Evolutionary conservation across 2,797 vertebrate species (phyloP), one percentile per base, ranked within the genome.

Genomic region (Protosalanx chinensis): DNA sequence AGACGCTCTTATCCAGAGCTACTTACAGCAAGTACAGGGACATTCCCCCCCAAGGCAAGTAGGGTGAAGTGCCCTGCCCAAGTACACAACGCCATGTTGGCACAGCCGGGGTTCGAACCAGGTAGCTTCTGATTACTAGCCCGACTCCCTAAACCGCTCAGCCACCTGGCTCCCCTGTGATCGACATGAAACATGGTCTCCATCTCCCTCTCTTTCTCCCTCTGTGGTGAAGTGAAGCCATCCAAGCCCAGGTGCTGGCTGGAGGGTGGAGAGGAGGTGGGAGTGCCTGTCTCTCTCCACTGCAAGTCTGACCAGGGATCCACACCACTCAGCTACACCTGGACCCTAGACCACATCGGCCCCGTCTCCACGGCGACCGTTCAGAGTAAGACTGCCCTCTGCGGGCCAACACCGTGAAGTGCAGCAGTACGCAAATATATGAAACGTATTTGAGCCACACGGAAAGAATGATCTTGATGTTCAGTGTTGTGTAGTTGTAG

Each of bases 381-480:
- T 62, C 90, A 92, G 89, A 75, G 93, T 93, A 89, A 93, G 92
- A 87, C 62, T 84, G 87, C 85, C 89, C 86, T 86, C 91, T 91
- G 74, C 82, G 87, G 89, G 85, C 8, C 53, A 37, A 72, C 72
- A 69, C 2, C 0, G 5, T 59, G 85, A 77, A 91, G 78, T 89
- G 37, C 88, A 87, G 6, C 23, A 72, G 79, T 27, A 27, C 76
- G 81, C 71, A 13, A 12, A 46, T 12, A 12, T 12, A 46, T 13
- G 0, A 13, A 46, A 46, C 3, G 13, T 12, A 46, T 46, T 13
- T 12, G 41, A 46, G 10, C 41, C 41, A 46, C 7, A 3, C 41
- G 13, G 41, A 8, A 46, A 27, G 23, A 27, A 27, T 27, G 23
- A 27, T 27, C 23, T 27, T 27, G 1, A 27, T 27, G 23, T 27